Evolutionary conservation across 2,797 vertebrate species (phyloP).

Genomic region (Sebastes goodei): DNA sequence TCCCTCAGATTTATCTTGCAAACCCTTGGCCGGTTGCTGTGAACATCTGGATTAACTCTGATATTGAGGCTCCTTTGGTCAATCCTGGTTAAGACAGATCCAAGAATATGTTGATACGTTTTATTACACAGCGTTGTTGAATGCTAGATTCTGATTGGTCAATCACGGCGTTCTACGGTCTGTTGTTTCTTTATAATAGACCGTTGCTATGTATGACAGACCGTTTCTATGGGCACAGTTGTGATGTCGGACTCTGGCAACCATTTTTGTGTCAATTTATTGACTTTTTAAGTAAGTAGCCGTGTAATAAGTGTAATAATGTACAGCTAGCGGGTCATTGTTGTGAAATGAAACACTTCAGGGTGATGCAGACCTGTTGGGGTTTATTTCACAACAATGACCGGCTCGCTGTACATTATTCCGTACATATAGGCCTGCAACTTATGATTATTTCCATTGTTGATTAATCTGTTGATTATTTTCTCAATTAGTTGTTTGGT

Average conservation of each 20-base stretch:
- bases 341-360: no score
- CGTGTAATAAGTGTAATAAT: rapidly evolving
- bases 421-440: no score
- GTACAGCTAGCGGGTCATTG: no score
- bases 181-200: not conserved
- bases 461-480: not conserved
- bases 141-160: not conserved
- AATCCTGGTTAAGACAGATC: not conserved
- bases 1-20: not conserved
- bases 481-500: not conserved
- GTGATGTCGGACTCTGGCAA: not conserved
- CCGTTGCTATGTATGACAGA: not conserved
- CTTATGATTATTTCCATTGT: no score
- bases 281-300: not conserved
- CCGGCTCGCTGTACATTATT: no score
- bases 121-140: not conserved
- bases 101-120: not conserved
- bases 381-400: no score
- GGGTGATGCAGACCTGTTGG: no score
- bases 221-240: not conserved
- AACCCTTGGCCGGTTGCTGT: not conserved
- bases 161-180: not conserved
- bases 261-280: not conserved
- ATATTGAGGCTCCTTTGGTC: not conserved
- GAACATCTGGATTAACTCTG: not conserved